Evolutionary conservation across 2,113 vertebrate species (phyloP).

Genomic region (Redunca redunca): DNA sequence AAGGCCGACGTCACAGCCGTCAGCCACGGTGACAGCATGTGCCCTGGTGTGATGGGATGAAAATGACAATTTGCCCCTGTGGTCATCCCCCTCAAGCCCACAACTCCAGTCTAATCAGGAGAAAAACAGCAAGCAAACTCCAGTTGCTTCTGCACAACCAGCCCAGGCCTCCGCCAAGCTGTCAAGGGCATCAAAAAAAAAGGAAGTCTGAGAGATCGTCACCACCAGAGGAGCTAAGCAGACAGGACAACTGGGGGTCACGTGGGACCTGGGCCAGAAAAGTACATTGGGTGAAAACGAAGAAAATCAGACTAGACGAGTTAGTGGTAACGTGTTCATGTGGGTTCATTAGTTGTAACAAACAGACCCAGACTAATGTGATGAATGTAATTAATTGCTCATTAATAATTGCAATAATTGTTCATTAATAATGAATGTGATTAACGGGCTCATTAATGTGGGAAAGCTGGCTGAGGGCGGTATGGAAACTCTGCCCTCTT

Average conservation of each 20-base stretch:
- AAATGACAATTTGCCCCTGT: background rate
- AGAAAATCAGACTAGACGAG: background rate
- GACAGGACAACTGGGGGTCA: rapidly evolving
- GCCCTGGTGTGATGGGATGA: background rate
- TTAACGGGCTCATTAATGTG: background rate
- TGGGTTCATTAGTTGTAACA: background rate
- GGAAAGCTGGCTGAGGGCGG: rapidly evolving
- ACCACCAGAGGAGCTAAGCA: background rate
- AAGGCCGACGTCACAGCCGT: rapidly evolving
- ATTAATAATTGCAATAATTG: background rate
- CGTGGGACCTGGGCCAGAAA: background rate
- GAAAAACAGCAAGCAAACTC: background rate
- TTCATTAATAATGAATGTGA: background rate
- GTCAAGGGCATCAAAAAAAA: background rate
- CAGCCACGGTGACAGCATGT: rapidly evolving
- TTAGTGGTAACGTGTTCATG: rapidly evolving
- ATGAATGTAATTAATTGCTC: background rate
- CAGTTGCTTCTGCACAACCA: background rate
- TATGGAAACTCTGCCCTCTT: background rate
- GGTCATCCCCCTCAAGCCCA: background rate
- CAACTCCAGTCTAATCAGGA: background rate
- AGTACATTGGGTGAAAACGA: rapidly evolving
- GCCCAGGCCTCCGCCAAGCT: rapidly evolving
- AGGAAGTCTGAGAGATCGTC: background rate
- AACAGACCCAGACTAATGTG: background rate